Evolutionary conservation across 2,797 vertebrate species (phyloP), one percentile per base, ranked within the genome.

Genomic region (Coccyzus lansbergi): DNA sequence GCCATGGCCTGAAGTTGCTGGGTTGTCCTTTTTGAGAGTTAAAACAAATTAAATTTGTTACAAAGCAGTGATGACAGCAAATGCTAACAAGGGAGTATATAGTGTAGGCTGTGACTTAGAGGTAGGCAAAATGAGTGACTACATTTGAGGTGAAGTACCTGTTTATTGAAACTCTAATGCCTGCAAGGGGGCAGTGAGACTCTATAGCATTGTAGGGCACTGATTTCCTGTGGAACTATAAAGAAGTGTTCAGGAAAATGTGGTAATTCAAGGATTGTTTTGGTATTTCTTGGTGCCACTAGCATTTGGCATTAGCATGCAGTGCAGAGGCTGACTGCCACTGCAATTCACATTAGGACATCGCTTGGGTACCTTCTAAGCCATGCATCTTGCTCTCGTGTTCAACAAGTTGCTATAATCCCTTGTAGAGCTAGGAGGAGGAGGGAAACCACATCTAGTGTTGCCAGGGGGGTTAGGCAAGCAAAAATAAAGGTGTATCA

Each of bases 11-110:
- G 5, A 38, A 75, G 21, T 59, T 75, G 46, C 29, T 36, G 51
- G 7, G 9, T 3, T 75, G 22, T 33, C 24, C 21, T 58, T 49
- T 62, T 31, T 51, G 18, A 56, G 42, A 65, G 18, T 28, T 34
- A 11, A 42, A 81, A 63, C 12, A 42, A 48, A 52, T 14, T 51
- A 33, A 55, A 1, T 13, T 34, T 46, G 46, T 72, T 68, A 60
- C 69, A 72, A 55, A 86, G 40, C 56, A 77, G 46, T 7, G 77
- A 44, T 44, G 48, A 6, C 11, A n/a, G 53, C 25, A 56, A 81
- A 16, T 1, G 0, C 8, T 67, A 28, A 28, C 3, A 1, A 13
- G 22, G 9, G 53, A 76, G 19, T 21, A 14, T 48, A 58, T 55
- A 71, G 44, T 12, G 40, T 7, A 62, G 29, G 25, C 13, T 65